Base-by-base conservation (phyloP, 2,888 invertebrate species). In the Amphipoea lucens region DNA sequence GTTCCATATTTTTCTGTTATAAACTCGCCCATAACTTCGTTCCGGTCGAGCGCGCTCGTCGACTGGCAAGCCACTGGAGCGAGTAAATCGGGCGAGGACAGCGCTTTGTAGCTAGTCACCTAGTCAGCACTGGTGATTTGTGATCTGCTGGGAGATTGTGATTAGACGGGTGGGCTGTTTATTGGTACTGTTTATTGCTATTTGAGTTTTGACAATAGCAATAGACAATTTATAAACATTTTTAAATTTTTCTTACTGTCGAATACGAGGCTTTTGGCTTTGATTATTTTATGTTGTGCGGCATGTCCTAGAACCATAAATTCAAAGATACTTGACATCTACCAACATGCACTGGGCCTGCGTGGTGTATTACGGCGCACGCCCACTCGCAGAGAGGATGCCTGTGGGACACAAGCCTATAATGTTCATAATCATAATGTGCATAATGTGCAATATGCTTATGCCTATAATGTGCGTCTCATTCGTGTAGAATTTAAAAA, bases 1-100 rank as follows among this genome's bases (percentile, higher is more conserved):
- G 69, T 81, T 74, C 69, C 51, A 67, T 71, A 85, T 83, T 70
- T 76, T 82, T 87, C 69, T 63, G 42, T 72, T 74, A 60, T 48
- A 63, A 23, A 76, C 79, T 54, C 48, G 60, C 79, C 79, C 63
- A 74, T 76, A 79, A 70, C 66, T 12, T 54, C 67, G 11, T 87
- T 87, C 69, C 87, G 57, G 75, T 71, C 57, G 79, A 87, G 74
- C 62, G 79, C 71, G 71, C 60, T n/a, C 45, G 71, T 72, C 82
- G 73, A 85, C 83, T 23, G 12, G 68, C 42, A 48, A 83, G 29
- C 45, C 63, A 66, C 40, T 87, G 84, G 66, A 76, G 84, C 87
- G 66, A 74, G 70, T 48, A 83, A 85, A 83, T 87, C 87, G 73
- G 75, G 66, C 66, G 84, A 81, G 83, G 79, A 76, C 79, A 87